Evolutionary conservation across 2,888 invertebrate genomes (phyloP), one percentile per base, ranked within the genome.

Genomic region (Andrena flavipes): DNA sequence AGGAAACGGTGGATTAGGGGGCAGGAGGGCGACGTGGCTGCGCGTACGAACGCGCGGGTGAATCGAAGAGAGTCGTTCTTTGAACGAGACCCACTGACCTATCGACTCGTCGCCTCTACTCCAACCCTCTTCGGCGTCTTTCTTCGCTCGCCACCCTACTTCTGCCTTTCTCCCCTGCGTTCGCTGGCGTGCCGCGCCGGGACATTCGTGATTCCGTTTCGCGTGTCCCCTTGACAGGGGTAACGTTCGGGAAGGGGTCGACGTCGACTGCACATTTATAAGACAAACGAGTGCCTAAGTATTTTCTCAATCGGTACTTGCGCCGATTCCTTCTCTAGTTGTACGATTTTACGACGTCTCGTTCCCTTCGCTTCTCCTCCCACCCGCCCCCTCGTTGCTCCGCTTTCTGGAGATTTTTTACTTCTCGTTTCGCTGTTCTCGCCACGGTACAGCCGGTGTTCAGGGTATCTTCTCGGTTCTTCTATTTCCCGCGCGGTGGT

Each of bases 31-130:
- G 80, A 85, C 80, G 83, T 82, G 51, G 86, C 85, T 85, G 87
- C 87, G 87, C 87, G 87, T 83, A 84, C 76, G 82, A 82, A 84
- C 86, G 81, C 86, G 76, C 79, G 83, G 70, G 76, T 88, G 85
- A 88, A 88, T 88, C 87, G 81, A 88, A 80, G 81, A 83, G 86
- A 83, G 85, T 84, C 88, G 86, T 88, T 88, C 85, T 88, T 84
- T 88, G 88, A 88, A 88, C 88, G 88, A 88, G 88, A 88, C 88
- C 88, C 84, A 88, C 88, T 88, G 88, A 88, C 88, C 88, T 88
- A 88, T 88, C 88, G 88, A 88, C 88, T 88, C 78, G 70, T 48
- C 71, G 60, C 78, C 56, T 72, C 73, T 20, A 23, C 76, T 69
- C 76, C 76, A 60, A 82, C 72, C 81, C 76, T 51, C 51, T 13